These are phyloP conservation scores for Tortrix viridana DNA, from an alignment of 2,888 invertebrate genomes.

Conservation along the genomic window DNA sequence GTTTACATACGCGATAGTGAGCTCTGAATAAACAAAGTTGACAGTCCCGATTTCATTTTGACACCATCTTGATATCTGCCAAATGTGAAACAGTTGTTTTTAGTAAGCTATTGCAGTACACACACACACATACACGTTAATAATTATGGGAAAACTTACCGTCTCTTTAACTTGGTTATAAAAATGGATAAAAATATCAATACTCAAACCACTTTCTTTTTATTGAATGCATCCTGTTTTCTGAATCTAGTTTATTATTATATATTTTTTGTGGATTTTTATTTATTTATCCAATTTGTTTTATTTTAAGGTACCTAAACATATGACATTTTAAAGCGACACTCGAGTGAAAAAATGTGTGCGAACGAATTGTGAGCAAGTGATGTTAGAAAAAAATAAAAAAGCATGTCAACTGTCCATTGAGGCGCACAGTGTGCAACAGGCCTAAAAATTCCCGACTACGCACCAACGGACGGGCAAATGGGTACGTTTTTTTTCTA, in stretches of 20 bases:
- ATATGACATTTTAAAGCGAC: slow-evolving; percentile 42
- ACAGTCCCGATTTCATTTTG: slow-evolving; percentile 42
- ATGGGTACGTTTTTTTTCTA: slow-evolving; percentile 69
- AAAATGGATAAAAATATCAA: too few relatives aligned
- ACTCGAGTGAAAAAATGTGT: slow-evolving; percentile 23
- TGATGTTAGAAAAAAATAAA: slow-evolving; percentile 51
- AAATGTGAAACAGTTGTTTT: slow-evolving; percentile 36
- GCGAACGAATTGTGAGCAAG: slow-evolving; percentile 52
- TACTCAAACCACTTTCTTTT: slow-evolving; percentile 46
- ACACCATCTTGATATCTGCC: slow-evolving; percentile 44
- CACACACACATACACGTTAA: too few relatives aligned
- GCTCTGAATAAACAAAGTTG: slow-evolving; percentile 39
- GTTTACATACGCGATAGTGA: slow-evolving; percentile 46
- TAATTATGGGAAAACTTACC: background rate
- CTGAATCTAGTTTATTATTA: too few relatives aligned
- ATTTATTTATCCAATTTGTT: slow-evolving; percentile 46
- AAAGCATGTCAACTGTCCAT: slow-evolving; percentile 54
- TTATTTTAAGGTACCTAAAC: slow-evolving; percentile 57
- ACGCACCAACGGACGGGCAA: slow-evolving; percentile 69
- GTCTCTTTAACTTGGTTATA: too few relatives aligned
- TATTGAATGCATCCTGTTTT: background rate
- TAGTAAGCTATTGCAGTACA: too few relatives aligned
- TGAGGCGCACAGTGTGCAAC: slow-evolving; percentile 52
- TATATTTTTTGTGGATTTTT: too few relatives aligned
- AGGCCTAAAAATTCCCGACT: slow-evolving; percentile 73